Base-by-base conservation (phyloP, 2,888 invertebrate genomes). In the Laspeyria flexula region DNA sequence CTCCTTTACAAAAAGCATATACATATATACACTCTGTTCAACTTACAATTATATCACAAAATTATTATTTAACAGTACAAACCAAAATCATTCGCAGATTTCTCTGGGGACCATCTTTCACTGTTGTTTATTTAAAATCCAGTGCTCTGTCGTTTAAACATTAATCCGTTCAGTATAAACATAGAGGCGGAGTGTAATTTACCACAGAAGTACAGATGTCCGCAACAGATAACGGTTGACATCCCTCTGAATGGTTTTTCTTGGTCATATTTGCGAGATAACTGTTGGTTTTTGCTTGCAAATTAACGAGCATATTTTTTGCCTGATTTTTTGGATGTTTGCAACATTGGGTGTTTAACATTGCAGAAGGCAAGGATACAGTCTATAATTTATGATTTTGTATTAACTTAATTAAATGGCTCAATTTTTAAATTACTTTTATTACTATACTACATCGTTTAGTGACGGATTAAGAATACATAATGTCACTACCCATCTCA, bases 171-270 rank as follows among this genome's bases (percentile, higher is more conserved):
- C 12, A 15, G 10, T 33, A 15, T 9, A 33, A 33, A 33, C 15
- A 15, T 33, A 15, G 9, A 11, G 11, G 30, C 15, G 9, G 21
- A 39, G 30, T 21, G 37, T 43, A 53, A 30, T 33, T 33, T 33
- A 48, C 12, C n/a, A n/a, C n/a, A n/a, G n/a, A n/a, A n/a, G n/a
- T 45, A 48, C 45, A 60, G 31, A 43, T n/a, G 43, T 43, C 41
- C 5, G 27, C n/a, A 6, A 6, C 42, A 43, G 40, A 48, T 29
- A 11, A 21, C 33, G 34, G 31, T 4, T 64, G 53, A 49, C 45
- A 25, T 30, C 10, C n/a, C 37, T 11, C 3, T 44, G 48, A 46
- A 35, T 43, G 35, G 33, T 41, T 43, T 37, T 23, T 33, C n/a
- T n/a, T 44, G n/a, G 34, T 38, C 23, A 38, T 47, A 34, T 53